These are phyloP conservation scores for Origma solitaria DNA, from an alignment of 2,113 vertebrate species.

Conservation along the genomic window DNA sequence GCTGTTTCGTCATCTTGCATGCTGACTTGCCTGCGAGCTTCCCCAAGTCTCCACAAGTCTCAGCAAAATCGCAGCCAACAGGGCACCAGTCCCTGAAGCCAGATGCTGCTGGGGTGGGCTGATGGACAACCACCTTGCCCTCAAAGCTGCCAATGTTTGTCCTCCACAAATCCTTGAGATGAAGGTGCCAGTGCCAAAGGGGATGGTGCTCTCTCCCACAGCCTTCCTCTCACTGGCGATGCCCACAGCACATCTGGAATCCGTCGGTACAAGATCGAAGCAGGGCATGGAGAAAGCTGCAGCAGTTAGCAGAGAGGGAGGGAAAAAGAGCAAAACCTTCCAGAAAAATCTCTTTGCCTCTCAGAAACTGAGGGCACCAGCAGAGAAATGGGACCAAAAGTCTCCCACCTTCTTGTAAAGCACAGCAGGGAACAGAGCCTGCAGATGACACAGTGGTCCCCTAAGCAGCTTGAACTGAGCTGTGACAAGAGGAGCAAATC, in stretches of 20 bases:
- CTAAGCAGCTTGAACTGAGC: neutral
- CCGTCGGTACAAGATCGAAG: neutral
- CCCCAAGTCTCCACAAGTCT: too few relatives aligned
- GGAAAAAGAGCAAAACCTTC: neutral
- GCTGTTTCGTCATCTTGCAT: too few relatives aligned
- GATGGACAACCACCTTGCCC: neutral
- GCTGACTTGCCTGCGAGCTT: too few relatives aligned
- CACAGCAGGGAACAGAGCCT: neutral
- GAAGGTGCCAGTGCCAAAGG: neutral
- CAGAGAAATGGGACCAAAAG: neutral
- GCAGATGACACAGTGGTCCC: neutral
- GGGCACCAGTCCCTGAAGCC: neutral
- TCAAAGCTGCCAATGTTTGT: neutral
- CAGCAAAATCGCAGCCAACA: too few relatives aligned
- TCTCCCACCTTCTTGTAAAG: neutral
- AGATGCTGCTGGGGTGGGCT: neutral
- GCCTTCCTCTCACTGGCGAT: neutral
- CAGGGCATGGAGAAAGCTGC: neutral
- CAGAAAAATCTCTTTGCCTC: neutral
- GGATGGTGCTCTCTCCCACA: neutral
- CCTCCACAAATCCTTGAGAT: neutral
- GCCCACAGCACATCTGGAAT: neutral
- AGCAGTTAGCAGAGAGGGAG: neutral
- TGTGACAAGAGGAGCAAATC: neutral
- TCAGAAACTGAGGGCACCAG: neutral